Evolutionary conservation across 1,140 invertebrate genomes (phyloP).

Genomic region (Kradibia gibbosae): DNA sequence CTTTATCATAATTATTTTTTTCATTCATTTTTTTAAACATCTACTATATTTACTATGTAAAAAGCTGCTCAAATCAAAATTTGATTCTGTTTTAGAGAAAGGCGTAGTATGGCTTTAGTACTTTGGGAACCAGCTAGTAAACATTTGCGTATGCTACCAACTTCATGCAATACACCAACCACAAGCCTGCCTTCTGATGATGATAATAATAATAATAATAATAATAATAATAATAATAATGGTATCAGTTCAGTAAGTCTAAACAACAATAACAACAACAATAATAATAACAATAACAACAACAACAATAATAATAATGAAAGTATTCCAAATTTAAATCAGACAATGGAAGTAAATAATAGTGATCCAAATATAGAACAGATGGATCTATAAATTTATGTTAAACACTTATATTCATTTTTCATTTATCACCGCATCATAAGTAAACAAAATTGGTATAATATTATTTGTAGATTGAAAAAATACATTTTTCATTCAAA

Average conservation of each 20-base stretch:
- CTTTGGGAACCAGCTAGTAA: constrained; percentile 82
- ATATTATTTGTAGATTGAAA: constrained; percentile 10
- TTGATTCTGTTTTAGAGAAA: constrained; percentile 71
- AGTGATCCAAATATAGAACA: constrained; percentile 58
- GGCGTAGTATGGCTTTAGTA: constrained; percentile 83
- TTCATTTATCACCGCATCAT: constrained; percentile 15
- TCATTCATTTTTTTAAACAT: too few species aligned
- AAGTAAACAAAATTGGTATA: not conserved
- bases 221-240: constrained; percentile 50
- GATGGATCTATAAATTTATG: constrained; percentile 66
- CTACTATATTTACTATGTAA: too few species aligned
- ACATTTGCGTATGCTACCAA: constrained; percentile 67
- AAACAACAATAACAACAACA: constrained; percentile 8
- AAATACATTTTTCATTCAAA: not conserved
- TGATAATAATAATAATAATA: constrained; percentile 62
- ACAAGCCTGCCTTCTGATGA: constrained; percentile 55
- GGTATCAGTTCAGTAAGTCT: too few species aligned
- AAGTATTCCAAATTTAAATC: constrained; percentile 64
- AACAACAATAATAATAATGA: constrained; percentile 61
- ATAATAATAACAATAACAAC: constrained; percentile 50
- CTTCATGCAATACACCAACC: constrained; percentile 52
- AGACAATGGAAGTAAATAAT: constrained; percentile 51
- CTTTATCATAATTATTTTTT: too few species aligned
- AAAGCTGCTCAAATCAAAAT: constrained; percentile 53
- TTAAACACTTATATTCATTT: constrained; percentile 26